These are phyloP conservation scores for Alsophila aescularia DNA, from an alignment of 2,888 invertebrate genomes.

Conservation along the genomic window DNA sequence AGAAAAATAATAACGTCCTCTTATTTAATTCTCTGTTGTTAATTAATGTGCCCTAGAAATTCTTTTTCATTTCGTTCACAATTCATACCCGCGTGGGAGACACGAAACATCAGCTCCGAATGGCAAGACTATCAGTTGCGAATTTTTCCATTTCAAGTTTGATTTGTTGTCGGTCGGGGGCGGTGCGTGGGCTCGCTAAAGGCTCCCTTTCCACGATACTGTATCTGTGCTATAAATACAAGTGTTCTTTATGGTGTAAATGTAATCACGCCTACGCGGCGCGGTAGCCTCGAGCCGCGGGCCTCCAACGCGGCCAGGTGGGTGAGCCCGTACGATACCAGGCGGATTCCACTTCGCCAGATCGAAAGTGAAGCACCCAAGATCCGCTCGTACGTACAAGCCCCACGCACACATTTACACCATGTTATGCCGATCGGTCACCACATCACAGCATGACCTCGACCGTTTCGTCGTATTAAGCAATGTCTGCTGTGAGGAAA, in stretches of 20 bases:
- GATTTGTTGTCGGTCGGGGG: slow-evolving; percentile 38
- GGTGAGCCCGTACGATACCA: slow-evolving; percentile 7
- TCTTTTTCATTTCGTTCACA: too few species aligned
- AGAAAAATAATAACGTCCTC: too few species aligned
- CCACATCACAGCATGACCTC: too few species aligned
- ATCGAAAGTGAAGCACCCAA: too few species aligned
- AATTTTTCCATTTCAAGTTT: slow-evolving; percentile 36
- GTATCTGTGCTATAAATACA: slow-evolving; percentile 70
- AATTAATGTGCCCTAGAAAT: too few species aligned
- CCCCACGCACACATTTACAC: too few species aligned
- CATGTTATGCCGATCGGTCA: too few species aligned
- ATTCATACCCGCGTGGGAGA: not conserved
- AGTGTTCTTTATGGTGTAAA: slow-evolving; percentile 66
- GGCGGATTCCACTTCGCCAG: too few species aligned
- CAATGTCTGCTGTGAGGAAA: too few species aligned
- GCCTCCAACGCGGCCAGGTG: slow-evolving; percentile 21
- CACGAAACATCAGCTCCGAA: slow-evolving; percentile 10
- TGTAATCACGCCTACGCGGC: slow-evolving; percentile 66
- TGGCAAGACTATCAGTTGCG: slow-evolving; percentile 18
- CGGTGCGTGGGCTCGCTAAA: slow-evolving; percentile 40
- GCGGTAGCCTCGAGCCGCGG: slow-evolving; percentile 36
- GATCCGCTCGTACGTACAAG: too few species aligned
- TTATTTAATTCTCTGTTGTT: too few species aligned
- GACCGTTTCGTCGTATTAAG: too few species aligned
- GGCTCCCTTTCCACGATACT: slow-evolving; percentile 61